Base-by-base conservation (phyloP, 2,113 vertebrate genomes). In the Leuciscus idus region DNA sequence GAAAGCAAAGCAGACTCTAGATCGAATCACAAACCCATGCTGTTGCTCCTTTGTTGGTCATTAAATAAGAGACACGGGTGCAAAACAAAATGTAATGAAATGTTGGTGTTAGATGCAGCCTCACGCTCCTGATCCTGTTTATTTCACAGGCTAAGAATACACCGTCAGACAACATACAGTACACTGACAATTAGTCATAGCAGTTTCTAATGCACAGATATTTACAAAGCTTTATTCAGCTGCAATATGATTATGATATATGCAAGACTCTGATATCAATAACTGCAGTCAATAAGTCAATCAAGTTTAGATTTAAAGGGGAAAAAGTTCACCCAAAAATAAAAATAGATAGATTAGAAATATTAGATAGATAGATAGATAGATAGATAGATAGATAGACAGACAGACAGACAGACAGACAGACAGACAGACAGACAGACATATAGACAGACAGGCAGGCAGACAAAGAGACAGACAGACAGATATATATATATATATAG, bases 31-130 rank as follows among this genome's bases (percentile, higher is more conserved):
- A 78, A 30, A 57, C 66, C 5, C 50, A 48, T 10, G 19, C 62
- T 88, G 75, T 30, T 83, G n/a, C 74, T 26, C 66, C 72, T 84
- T 64, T 50, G 30, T 33, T 70, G 59, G 52, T 43, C 39, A 30
- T 50, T 39, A 64, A 83, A 61, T 61, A 82, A 84, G 79, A 72
- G 64, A 81, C 66, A 86, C 4, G 39, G 80, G 6, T 19, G 17
- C 68, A 46, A 39, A 62, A 82, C 15, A 9, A 48, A 68, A 81
- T 76, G 2, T 0, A 66, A 57, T 85, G 36, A 81, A 85, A 52
- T 55, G 4, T 30, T 48, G 10, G 46, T 73, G 75, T 81, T 70
- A 61, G 11, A 66, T 59, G 68, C 28, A 7, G 36, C 46, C 46
- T 76, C 46, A 17, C 0, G 80, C 10, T 68, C 26, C 62, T 82